Evolutionary conservation across 2,113 vertebrate species (phyloP), one percentile per base, ranked within the genome.

Genomic region (Stomatorhinus ivindoensis): DNA sequence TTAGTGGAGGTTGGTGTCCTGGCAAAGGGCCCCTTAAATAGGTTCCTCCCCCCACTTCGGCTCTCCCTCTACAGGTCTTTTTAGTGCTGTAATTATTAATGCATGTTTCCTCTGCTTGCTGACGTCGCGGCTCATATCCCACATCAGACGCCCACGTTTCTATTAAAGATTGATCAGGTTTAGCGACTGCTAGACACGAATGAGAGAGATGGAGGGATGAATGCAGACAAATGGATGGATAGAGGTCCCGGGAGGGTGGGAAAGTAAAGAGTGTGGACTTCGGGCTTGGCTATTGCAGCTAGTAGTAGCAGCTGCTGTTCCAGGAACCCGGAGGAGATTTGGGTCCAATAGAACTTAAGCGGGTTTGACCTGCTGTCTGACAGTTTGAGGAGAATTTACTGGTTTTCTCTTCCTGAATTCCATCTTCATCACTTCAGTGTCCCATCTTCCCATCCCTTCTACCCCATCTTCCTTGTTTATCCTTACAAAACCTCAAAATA

Each of bases 151-250:
- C 50, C 39, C 80, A 9, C 6, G 11, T 55, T 42, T n/a, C 44
- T 53, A 53, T 87, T 24, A 89, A 89, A 89, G 42, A 89, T 89
- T 87, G 61, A 87, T 89, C 42, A 46, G n/a, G 84, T 51, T 51
- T 86, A 46, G 84, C 84, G 1, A 47, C 84, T 21, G 48, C 48
- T 84, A 87, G 46, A 42, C 58, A 24, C 3, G 39, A 15, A 69
- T 31, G 82, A 21, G 19, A 53, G 11, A 35, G 53, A 44, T 69
- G 11, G 55, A 44, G 42, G 58, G 44, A 50, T 50, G 46, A 15
- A 86, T 46, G 58, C 42, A 69, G 87, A 46, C 42, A 31, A 46
- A 19, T 46, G 87, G 6, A 48, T 27, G 35, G 48, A 55, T 55
- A 35, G n/a, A 87, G 39, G 19, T 19, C 35, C 15, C 5, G 6